A percentile compares a stretch with the other conserved stretches of the same genome.
Evolutionary conservation across 2,113 vertebrate species (phyloP).

Genomic region (Coturnix japonica): DNA sequence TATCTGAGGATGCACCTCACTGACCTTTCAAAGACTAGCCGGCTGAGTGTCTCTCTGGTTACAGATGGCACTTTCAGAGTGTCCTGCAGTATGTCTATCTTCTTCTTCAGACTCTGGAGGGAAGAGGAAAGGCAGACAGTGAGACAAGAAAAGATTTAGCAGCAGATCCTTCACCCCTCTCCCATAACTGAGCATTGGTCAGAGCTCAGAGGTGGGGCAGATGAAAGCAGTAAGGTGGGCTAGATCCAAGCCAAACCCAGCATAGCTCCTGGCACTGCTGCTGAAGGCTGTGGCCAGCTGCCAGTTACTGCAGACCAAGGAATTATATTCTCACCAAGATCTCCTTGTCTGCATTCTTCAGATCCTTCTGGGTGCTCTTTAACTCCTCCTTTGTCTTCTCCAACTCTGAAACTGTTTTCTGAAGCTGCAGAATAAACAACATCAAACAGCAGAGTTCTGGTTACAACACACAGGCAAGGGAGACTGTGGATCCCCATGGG

Average conservation of each 20-base stretch:
- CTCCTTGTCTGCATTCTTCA: constrained; percentile 90
- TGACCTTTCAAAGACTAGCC: constrained; percentile 93
- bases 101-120: constrained; percentile 92
- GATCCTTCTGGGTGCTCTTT: constrained; percentile 87
- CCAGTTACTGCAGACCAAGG: background rate
- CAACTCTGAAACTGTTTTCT: constrained; percentile 80
- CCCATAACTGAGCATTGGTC: background rate
- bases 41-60: constrained; percentile 89
- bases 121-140: background rate
- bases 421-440: constrained; percentile 77
- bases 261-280: background rate
- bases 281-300: constrained; percentile 18
- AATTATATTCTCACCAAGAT: constrained; percentile 81
- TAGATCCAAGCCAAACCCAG: background rate
- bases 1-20: background rate
- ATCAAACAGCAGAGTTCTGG: background rate
- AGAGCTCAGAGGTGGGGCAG: background rate
- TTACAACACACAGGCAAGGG: background rate
- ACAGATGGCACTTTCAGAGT: constrained; percentile 89
- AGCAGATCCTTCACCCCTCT: background rate
- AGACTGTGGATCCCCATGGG: background rate
- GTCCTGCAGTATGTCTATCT: constrained; percentile 91
- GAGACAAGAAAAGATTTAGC: background rate
- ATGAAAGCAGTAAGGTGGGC: background rate
- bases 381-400: constrained; percentile 84